Conservation (phyloP, 2,888 invertebrate species). For the Lagria hirta region DNA sequence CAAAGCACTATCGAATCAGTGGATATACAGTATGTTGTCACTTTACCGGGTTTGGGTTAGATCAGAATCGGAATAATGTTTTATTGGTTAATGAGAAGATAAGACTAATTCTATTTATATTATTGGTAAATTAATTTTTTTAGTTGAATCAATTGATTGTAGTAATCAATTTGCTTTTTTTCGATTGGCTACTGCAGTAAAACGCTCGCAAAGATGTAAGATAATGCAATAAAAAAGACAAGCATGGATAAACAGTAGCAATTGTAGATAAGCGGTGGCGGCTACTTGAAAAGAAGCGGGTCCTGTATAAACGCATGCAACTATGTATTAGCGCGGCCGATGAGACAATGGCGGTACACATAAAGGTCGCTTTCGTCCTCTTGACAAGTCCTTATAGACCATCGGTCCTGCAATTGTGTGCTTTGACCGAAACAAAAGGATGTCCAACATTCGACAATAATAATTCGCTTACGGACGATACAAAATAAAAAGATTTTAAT, state of each 20-base stretch:
- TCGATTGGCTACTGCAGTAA: neutral
- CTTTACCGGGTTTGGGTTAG: conserved; percentile 43
- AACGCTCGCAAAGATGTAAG: conserved; percentile 11
- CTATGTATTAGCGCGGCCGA: conserved; percentile 39
- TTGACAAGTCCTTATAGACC: conserved; percentile 35
- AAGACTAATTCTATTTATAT: too few relatives aligned
- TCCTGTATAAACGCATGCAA: conserved; percentile 43
- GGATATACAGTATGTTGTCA: conserved; percentile 33
- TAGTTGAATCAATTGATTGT: too few relatives aligned
- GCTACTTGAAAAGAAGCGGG: conserved; percentile 42
- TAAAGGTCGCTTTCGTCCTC: conserved; percentile 21
- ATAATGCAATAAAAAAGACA: conserved; percentile 30
- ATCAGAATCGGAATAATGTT: too few relatives aligned
- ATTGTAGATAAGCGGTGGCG: conserved; percentile 48
- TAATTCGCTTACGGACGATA: conserved; percentile 31
- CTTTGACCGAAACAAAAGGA: conserved; percentile 31
- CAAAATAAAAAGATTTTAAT: conserved; percentile 29
- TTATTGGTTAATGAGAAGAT: too few relatives aligned
- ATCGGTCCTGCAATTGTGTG: conserved; percentile 31
- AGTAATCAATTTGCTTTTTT: too few relatives aligned
- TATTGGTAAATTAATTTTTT: too few relatives aligned
- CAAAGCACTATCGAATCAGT: conserved; percentile 19
- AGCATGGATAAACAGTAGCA: conserved; percentile 47
- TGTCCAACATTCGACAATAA: conserved; percentile 29
- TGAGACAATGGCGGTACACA: conserved; percentile 37